A percentile compares a stretch with the other conserved stretches of the same genome.
Conservation (phyloP, 2,113 vertebrate species). For the Toxotes chatareus region DNA sequence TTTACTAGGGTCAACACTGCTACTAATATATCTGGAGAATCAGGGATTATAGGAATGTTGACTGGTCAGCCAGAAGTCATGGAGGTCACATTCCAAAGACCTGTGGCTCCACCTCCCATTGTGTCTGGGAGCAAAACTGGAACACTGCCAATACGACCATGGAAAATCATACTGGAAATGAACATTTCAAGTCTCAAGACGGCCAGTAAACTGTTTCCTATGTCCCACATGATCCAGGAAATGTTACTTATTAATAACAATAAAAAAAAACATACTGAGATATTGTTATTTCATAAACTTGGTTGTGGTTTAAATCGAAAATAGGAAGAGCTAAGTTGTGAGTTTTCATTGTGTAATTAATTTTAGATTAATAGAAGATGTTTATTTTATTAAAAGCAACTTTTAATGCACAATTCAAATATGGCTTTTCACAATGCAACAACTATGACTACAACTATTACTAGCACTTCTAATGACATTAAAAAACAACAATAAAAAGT, state of each 20-base stretch:
- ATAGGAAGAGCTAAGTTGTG: background rate
- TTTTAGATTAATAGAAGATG: background rate
- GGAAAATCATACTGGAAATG: slow-evolving; percentile 72
- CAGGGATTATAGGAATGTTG: slow-evolving; percentile 69
- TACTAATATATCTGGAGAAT: slow-evolving; percentile 21
- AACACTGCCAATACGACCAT: slow-evolving; percentile 23
- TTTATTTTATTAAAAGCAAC: background rate
- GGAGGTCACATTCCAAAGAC: slow-evolving; percentile 82
- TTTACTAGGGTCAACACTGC: slow-evolving; percentile 4
- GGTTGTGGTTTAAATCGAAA: background rate
- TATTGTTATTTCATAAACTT: slow-evolving; percentile 5
- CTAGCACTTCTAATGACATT: background rate
- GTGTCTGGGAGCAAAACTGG: slow-evolving; percentile 73
- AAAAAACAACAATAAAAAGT: background rate
- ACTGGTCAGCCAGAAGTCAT: slow-evolving; percentile 62
- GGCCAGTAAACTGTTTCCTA: slow-evolving; percentile 31
- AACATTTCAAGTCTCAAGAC: slow-evolving; percentile 43
- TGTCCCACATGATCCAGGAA: slow-evolving; percentile 37
- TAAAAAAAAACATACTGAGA: background rate
- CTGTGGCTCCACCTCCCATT: slow-evolving; percentile 83
- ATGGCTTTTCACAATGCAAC: background rate
- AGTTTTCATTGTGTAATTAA: background rate
- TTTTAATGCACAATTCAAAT: background rate
- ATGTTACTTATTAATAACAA: slow-evolving; percentile 15
- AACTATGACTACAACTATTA: slow-evolving; percentile 26